Conservation (phyloP, 2,113 vertebrate genomes). For the Paralichthys olivaceus region DNA sequence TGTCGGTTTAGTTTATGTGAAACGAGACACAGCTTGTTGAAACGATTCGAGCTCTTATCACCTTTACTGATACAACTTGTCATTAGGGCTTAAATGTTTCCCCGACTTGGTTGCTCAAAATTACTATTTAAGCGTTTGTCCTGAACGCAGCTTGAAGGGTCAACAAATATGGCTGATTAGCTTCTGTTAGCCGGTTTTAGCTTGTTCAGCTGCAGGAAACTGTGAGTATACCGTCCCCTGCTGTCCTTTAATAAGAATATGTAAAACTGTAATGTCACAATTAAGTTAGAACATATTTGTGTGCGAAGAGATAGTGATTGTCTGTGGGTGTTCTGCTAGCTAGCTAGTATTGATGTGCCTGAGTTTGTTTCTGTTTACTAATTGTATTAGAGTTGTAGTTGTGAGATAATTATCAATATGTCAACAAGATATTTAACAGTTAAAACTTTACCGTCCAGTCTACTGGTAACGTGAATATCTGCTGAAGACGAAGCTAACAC, state of each 20-base stretch:
- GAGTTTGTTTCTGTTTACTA: conserved; percentile 1
- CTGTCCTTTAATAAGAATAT: not conserved
- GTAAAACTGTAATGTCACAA: not conserved
- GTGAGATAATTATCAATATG: not conserved
- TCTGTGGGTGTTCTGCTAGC: conserved; percentile 5
- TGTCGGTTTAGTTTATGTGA: not conserved
- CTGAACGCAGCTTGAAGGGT: conserved; percentile 20
- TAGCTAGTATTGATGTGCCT: conserved; percentile 6
- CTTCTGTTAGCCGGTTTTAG: not conserved
- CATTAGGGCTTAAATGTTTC: not conserved
- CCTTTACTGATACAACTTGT: not conserved
- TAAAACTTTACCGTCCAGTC: not conserved
- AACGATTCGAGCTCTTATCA: not conserved
- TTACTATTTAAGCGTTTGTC: not conserved
- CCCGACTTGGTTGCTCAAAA: not conserved
- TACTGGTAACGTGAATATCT: not conserved
- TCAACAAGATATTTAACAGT: not conserved
- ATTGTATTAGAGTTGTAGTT: too few relatives aligned
- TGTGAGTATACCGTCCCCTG: not conserved
- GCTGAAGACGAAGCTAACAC: not conserved
- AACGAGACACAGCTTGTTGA: not conserved
- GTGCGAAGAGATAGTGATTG: not conserved
- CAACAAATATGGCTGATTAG: conserved; percentile 31
- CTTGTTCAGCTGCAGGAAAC: not conserved
- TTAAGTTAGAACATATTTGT: not conserved